Percentiles rank a stretch among this genome's conserved stretches.
phyloP scores from a whole-genome alignment of 1,140 invertebrate species.

The Zophobas morio region DNA sequence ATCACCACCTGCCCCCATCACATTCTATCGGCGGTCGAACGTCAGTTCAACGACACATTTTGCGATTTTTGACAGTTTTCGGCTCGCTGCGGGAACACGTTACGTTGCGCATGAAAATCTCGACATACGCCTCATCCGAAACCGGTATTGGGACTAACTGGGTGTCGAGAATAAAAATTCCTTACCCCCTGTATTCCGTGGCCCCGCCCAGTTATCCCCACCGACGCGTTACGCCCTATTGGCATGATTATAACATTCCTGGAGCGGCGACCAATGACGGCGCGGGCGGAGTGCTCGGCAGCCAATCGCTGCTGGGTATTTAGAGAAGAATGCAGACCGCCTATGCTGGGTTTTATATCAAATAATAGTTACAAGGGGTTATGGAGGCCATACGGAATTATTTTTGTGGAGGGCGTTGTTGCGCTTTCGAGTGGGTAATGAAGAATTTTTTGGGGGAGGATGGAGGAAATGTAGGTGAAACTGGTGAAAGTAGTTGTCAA shows the following conservation, averaged over 20 bases:
- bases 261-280: conserved; percentile 52
- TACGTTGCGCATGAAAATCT: conserved; percentile 56
- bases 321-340: conserved; percentile 57
- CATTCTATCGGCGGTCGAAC: conserved; percentile 5
- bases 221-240: conserved; percentile 52
- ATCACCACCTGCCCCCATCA: not conserved
- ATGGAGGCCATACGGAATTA: conserved; percentile 57
- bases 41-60: conserved; percentile 4
- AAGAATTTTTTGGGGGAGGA: not conserved
- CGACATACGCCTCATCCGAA: conserved; percentile 51
- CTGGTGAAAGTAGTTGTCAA: not conserved
- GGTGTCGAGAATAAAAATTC: conserved; percentile 60
- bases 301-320: conserved; percentile 54
- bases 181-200: conserved; percentile 53
- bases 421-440: not conserved
- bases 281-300: conserved; percentile 27
- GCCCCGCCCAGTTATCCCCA: conserved; percentile 56
- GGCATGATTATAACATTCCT: conserved; percentile 59
- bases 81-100: conserved; percentile 15
- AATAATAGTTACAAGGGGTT: conserved; percentile 62
- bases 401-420: conserved; percentile 14
- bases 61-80: conserved; percentile 21
- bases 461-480: not conserved
- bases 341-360: conserved; percentile 59
- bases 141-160: conserved; percentile 60